phyloP scores from a whole-genome alignment of 1,140 invertebrate genomes.

The Heliothis virescens region DNA sequence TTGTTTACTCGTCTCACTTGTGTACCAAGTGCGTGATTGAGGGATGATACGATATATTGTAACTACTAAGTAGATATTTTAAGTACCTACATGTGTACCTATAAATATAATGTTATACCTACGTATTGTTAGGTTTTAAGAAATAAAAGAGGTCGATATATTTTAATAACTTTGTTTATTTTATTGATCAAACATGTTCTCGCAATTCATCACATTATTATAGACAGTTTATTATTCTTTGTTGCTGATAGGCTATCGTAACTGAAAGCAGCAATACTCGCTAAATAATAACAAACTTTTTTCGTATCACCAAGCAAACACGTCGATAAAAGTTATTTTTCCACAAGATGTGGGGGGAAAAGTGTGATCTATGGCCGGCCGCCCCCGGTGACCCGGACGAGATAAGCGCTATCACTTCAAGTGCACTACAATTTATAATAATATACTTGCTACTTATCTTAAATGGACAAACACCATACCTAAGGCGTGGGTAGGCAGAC shows the following conservation, averaged over 20 bases:
- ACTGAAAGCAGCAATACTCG: not conserved
- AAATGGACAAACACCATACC: conserved; percentile 33
- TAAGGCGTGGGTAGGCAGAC: conserved; percentile 10
- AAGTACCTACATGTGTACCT: conserved; percentile 47
- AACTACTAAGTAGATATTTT: conserved; percentile 84
- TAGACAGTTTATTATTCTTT: not conserved
- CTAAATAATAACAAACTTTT: conserved; percentile 12
- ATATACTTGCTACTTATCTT: conserved; percentile 29
- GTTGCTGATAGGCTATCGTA: not conserved
- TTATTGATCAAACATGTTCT: not conserved
- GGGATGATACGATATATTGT: conserved; percentile 77
- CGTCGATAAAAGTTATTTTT: conserved; percentile 48
- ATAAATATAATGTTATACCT: conserved; percentile 57
- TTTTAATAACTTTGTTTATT: conserved; percentile 42
- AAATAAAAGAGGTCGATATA: conserved; percentile 45
- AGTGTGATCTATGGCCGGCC: conserved; percentile 44
- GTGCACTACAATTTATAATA: conserved; percentile 52
- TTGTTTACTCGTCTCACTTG: conserved; percentile 62
- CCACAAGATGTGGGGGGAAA: conserved; percentile 47
- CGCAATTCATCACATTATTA: not conserved
- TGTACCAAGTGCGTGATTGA: conserved; percentile 56
- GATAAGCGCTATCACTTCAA: conserved; percentile 55
- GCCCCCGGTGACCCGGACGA: conserved; percentile 55
- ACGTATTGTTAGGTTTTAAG: conserved; percentile 38
- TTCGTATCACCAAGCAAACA: conserved; percentile 17